Evolutionary conservation across 2,797 vertebrate species (phyloP), one percentile per base, ranked within the genome.

Genomic region (Cephalopachus bancanus): DNA sequence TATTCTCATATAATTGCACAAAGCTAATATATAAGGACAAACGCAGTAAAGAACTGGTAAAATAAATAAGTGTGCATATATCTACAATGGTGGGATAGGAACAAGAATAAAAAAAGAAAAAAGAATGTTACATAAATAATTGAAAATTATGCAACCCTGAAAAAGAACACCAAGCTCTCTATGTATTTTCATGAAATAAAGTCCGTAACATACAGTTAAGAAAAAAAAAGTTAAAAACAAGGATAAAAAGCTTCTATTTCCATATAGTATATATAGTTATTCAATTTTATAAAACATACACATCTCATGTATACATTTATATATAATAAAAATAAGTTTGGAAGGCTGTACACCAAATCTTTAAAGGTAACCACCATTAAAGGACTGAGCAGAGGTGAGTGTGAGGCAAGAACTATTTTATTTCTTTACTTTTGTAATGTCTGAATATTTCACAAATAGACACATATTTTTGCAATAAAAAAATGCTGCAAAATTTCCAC

Each of bases 401-500:
- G 33, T 2, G 22, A 44, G 51, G 28, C 10, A 8, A 74, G 33
- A 15, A 24, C 30, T 44, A n/a, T 75, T 69, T 53, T 85, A 33
- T 15, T 33, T 33, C 72, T n/a, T 33, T 76, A 87, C 4, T 60
- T 57, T 64, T 83, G 2, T 26, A 19, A 75, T 6, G 12, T 75
- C 17, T 75, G 9, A 20, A 19, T 81, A n/a, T 67, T 55, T 44
- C n/a, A 76, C 44, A 20, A 89, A n/a, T 1, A 55, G 60, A 26
- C 26, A 67, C 9, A 20, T 51, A 57, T 65, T 33, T 91, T 57
- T 60, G 19, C n/a, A 30, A 30, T 37, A 67, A 53, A 14, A 26
- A 0, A 2, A 44, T 0, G 0, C 44, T 60, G 53, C 22, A 81
- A 24, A 60, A 44, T 44, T 14, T 22, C 49, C 33, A 8, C 0